These are phyloP conservation scores for Hycleus cichorii DNA, from an alignment of 1,140 invertebrate genomes.

Conservation along the genomic window DNA sequence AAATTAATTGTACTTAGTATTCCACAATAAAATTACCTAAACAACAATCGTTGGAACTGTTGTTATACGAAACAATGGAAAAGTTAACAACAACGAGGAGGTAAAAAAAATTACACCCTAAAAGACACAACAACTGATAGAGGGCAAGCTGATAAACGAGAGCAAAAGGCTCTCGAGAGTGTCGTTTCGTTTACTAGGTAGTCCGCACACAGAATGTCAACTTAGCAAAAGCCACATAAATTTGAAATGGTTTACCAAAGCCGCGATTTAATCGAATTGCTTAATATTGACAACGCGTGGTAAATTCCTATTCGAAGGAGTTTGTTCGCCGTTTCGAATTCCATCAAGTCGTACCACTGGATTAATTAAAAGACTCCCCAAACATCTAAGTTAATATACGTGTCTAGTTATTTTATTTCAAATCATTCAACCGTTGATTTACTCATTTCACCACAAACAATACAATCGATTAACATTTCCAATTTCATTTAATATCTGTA, in stretches of 20 bases:
- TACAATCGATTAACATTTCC: no score
- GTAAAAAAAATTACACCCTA: conserved; percentile 9
- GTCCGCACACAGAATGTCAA: conserved; percentile 18
- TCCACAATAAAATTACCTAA: no score
- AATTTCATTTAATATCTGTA: no score
- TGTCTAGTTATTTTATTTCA: conserved; percentile 8
- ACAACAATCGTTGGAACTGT: neutral
- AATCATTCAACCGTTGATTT: no score
- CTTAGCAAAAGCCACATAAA: conserved; percentile 17
- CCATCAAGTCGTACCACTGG: conserved; percentile 7
- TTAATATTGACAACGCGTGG: conserved; percentile 28
- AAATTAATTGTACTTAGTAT: no score
- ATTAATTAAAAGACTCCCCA: conserved; percentile 14
- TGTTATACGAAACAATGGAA: conserved; percentile 8
- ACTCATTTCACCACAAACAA: no score
- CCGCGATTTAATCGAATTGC: conserved; percentile 27
- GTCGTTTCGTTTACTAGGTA: conserved; percentile 15
- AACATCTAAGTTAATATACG: neutral
- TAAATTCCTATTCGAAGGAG: conserved; percentile 20
- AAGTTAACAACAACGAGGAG: neutral
- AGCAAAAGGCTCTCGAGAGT: conserved; percentile 19
- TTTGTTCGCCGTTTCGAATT: conserved; percentile 16
- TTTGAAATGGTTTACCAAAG: conserved; percentile 21
- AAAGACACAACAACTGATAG: conserved; percentile 15
- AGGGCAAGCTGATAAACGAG: conserved; percentile 17